phyloP scores from a whole-genome alignment of 2,888 invertebrate genomes.

The Patella ulyssiponensis region DNA sequence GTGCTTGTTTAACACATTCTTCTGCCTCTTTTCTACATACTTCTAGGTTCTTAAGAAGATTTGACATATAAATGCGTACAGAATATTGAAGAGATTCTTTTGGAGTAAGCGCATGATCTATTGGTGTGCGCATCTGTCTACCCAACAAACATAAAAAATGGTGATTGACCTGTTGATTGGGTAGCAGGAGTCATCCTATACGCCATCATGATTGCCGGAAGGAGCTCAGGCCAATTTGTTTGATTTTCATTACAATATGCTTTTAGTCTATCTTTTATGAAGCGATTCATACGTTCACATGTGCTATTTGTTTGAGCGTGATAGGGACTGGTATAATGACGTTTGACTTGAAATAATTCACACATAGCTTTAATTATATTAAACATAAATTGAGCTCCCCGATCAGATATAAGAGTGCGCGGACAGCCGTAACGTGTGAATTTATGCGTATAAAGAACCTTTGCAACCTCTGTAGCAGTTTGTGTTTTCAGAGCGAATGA shows the following conservation, averaged over 20 bases:
- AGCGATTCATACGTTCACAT: constrained; percentile 19
- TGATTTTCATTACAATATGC: constrained; percentile 10
- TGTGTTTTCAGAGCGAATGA: constrained; percentile 20
- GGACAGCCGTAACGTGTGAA: constrained; percentile 32
- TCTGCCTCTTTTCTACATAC: constrained; percentile 9
- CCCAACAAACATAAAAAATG: constrained; percentile 25
- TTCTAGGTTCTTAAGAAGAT: constrained; percentile 6
- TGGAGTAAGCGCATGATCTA: background rate
- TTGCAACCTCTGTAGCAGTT: constrained; percentile 14
- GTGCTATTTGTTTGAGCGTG: constrained; percentile 19
- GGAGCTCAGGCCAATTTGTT: constrained; percentile 12
- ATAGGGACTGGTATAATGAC: constrained; percentile 6
- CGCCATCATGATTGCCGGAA: constrained; percentile 20
- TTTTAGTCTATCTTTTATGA: constrained; percentile 17
- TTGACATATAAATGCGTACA: background rate
- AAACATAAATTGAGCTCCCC: too few species aligned
- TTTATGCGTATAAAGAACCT: constrained; percentile 8
- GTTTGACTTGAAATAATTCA: constrained; percentile 16
- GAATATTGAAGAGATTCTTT: background rate
- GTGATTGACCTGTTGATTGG: constrained; percentile 19
- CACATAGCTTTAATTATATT: too few species aligned
- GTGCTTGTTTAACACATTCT: background rate
- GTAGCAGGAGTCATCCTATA: constrained; percentile 16
- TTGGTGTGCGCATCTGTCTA: constrained; percentile 12
- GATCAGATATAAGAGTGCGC: constrained; percentile 19